A percentile compares a stretch with the other conserved stretches of the same genome.
Evolutionary conservation across 2,888 invertebrate species (phyloP).

Genomic region (Scaptomyza flava): DNA sequence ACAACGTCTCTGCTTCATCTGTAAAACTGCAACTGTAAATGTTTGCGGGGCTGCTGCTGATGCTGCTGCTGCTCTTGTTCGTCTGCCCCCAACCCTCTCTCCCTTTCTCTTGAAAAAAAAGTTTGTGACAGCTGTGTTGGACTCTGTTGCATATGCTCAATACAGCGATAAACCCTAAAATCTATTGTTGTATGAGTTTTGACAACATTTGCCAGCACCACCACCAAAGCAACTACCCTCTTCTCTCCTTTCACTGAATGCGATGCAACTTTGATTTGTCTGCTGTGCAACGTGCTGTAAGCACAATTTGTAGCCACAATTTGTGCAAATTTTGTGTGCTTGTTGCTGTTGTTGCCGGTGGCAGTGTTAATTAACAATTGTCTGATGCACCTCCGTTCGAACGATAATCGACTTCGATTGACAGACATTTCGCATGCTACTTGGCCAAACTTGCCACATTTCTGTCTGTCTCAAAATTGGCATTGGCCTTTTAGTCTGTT

Average conservation of each 20-base stretch:
- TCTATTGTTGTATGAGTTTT: conserved; percentile 67
- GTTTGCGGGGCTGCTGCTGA: conserved; percentile 42
- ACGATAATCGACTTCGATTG: conserved; percentile 59
- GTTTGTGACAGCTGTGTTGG: conserved; percentile 17
- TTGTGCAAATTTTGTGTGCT: conserved; percentile 38
- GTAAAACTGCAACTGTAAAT: conserved; percentile 55
- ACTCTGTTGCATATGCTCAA: conserved; percentile 28
- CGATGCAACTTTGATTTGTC: conserved; percentile 40
- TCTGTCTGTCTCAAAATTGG: conserved; percentile 28
- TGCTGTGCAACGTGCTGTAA: conserved; percentile 5
- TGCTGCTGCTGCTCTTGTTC: conserved; percentile 3
- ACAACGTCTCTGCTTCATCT: conserved; percentile 9
- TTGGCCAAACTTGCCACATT: conserved; percentile 39
- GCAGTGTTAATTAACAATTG: conserved; percentile 68
- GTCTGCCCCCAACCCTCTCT: conserved; percentile 7
- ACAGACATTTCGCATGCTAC: conserved; percentile 41
- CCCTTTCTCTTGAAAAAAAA: background rate
- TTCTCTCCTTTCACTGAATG: conserved; percentile 9
- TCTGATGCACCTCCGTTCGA: conserved; percentile 38
- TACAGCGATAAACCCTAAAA: conserved; percentile 35
- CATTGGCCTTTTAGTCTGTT: background rate
- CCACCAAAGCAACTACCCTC: background rate
- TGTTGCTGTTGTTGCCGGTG: conserved; percentile 30
- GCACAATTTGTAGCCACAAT: conserved; percentile 61
- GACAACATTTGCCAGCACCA: conserved; percentile 70